Evolutionary conservation across 2,113 vertebrate species (phyloP).

Genomic region (Oryzias celebensis): DNA sequence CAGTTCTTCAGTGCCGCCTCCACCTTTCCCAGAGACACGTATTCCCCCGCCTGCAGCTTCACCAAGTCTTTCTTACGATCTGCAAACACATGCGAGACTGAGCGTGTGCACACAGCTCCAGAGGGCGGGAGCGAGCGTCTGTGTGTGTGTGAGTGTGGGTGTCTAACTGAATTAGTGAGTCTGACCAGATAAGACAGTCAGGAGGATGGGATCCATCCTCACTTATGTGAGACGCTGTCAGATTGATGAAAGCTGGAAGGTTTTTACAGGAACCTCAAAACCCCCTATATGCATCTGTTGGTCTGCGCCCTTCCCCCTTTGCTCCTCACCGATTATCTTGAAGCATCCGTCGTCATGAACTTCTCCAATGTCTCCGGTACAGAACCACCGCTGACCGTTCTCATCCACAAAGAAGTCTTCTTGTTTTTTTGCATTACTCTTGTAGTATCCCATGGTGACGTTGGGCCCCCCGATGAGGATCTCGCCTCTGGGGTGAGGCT

Average conservation of each 20-base stretch:
- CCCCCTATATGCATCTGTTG: neutral
- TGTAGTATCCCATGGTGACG: conserved; percentile 96
- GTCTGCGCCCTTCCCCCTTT: neutral
- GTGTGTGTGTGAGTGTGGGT: neutral
- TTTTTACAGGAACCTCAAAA: neutral
- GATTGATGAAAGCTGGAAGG: neutral
- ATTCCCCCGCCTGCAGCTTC: conserved; percentile 94
- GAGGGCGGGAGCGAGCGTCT: neutral
- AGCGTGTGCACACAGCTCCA: neutral
- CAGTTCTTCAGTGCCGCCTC: conserved; percentile 93
- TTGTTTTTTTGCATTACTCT: conserved; percentile 81
- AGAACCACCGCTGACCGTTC: conserved; percentile 93
- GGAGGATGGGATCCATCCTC: conserved; percentile 3
- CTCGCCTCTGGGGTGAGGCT: conserved; percentile 90
- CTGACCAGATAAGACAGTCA: conserved; percentile 2
- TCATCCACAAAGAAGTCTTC: conserved; percentile 88
- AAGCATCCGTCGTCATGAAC: conserved; percentile 91
- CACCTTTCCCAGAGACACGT: conserved; percentile 95
- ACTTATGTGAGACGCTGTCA: conserved; percentile 3
- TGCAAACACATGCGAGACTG: conserved; percentile 56
- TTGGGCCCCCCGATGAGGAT: conserved; percentile 92
- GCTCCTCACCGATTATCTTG: conserved; percentile 91
- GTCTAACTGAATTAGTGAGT: conserved; percentile 1
- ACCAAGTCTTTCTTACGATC: conserved; percentile 98
- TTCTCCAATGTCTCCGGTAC: conserved; percentile 94